Evolutionary conservation across 2,888 invertebrate species (phyloP), one percentile per base, ranked within the genome.

Genomic region (Coremacera marginata): DNA sequence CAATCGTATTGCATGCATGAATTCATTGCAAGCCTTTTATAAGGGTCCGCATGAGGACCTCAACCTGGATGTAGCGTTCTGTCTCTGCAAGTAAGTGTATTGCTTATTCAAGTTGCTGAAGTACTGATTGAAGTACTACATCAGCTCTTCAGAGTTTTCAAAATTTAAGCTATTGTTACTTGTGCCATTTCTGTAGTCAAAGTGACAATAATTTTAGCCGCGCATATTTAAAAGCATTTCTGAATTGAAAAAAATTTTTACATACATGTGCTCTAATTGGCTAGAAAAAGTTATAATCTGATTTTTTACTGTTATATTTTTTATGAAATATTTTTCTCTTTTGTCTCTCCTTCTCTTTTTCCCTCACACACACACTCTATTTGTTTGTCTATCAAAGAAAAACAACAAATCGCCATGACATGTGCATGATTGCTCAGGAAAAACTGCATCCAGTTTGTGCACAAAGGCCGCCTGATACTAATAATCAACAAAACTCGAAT

Each of bases 21-120:
- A 94, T 81, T 95, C 96, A 72, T 90, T 97, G 84, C 94, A 96
- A 87, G 93, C 93, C 76, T 96, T 97, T 90, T 97, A 96, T 90
- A 92, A 95, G 88, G 94, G 94, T 85, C 93, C 94, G 25, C 93
- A 93, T 76, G 94, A 94, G 82, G 94, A 93, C 83, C 94, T 95
- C 93, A 96, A 95, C 87, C 92, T 96, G 81, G 96, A 96, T 90
- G 95, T 96, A 84, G 97, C 96, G 83, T 96, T 96, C 90, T 97
- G 97, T 89, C 92, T 96, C 79, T 97, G 97, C 96, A 96, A 94
- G 96, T 96, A 90, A 93, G 94, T 92, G 55, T 55, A 19, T 22
- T 7, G 22, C 55, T 19, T 22, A 5, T n/a, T 19, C 19, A n/a
- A 55, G 5, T 7, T 55, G 55, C 55, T 55, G 7, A 55, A 55